Percentiles rank a stretch among this genome's conserved stretches.
phyloP scores from a whole-genome alignment of 2,113 vertebrate species.

The Irena cyanogastra region DNA sequence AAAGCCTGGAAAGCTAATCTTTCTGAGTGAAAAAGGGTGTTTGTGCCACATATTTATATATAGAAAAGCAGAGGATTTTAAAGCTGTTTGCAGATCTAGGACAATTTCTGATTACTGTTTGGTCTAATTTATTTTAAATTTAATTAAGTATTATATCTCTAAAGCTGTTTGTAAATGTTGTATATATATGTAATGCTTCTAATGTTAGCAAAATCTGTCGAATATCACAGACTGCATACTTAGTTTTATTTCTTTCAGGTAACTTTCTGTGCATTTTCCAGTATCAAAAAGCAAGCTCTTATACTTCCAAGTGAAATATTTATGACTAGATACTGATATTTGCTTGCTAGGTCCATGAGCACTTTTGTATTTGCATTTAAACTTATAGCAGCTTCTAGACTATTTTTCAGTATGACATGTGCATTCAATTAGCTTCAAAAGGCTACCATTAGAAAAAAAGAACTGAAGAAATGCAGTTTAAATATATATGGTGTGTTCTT shows the following conservation, averaged over 20 bases:
- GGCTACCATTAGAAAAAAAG: background rate
- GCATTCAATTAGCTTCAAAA: conserved; percentile 39
- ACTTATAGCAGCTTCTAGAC: background rate
- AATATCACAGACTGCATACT: background rate
- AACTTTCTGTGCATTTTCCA: background rate
- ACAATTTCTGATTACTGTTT: background rate
- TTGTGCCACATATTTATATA: background rate
- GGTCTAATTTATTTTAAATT: background rate
- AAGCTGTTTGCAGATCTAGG: background rate
- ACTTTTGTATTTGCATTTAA: background rate
- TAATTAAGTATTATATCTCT: background rate
- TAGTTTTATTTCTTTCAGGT: background rate
- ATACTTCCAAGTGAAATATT: background rate
- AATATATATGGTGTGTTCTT: background rate
- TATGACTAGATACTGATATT: background rate
- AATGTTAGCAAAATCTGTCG: background rate
- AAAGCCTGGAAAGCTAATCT: background rate
- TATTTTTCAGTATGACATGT: background rate
- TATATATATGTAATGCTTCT: background rate
- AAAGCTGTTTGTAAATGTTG: background rate
- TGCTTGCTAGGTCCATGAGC: background rate
- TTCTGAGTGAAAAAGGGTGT: background rate
- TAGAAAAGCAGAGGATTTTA: background rate
- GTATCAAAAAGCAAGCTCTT: background rate
- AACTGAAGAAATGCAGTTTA: background rate